phyloP scores from a whole-genome alignment of 92 coral and sea anemone genomes.

The Porites rus region DNA sequence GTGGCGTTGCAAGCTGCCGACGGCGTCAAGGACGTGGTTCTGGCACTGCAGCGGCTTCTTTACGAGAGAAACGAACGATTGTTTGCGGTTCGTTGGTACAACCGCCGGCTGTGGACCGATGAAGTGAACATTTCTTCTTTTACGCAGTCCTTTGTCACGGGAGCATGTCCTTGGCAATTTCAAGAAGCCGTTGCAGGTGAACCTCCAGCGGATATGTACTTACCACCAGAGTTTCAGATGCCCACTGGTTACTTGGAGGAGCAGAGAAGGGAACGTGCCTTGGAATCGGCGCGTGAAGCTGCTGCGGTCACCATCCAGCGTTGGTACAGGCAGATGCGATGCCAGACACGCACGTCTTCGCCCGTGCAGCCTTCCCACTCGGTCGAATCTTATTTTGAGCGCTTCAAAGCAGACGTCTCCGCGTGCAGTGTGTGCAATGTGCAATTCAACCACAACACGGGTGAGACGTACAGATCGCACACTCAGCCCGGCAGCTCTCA shows the following conservation, averaged over 20 bases:
- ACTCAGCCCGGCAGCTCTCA: slow-evolving; percentile 41
- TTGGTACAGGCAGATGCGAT: slow-evolving; percentile 44
- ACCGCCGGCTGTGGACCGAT: slow-evolving; percentile 33
- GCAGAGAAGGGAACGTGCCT: slow-evolving; percentile 56
- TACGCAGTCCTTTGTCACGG: slow-evolving; percentile 37
- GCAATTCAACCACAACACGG: slow-evolving; percentile 27
- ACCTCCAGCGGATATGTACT: slow-evolving; percentile 42
- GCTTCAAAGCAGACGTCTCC: slow-evolving; percentile 73
- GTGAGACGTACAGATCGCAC: slow-evolving; percentile 51
- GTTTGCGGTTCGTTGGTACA: slow-evolving; percentile 56
- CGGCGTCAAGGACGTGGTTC: slow-evolving; percentile 63
- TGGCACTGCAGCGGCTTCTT: slow-evolving; percentile 53
- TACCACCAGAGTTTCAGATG: slow-evolving; percentile 66
- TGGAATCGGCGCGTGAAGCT: slow-evolving; percentile 42
- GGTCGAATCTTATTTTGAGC: slow-evolving; percentile 51
- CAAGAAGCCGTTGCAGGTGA: slow-evolving; percentile 22
- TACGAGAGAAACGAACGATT: slow-evolving; percentile 48
- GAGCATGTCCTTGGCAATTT: slow-evolving; percentile 12
- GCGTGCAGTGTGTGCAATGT: slow-evolving; percentile 77
- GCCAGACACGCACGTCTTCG: neutral
- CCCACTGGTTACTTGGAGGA: slow-evolving; percentile 67
- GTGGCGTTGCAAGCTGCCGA: slow-evolving; percentile 44
- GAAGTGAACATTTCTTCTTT: slow-evolving; percentile 47
- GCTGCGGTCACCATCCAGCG: slow-evolving; percentile 68
- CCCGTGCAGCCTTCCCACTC: neutral